Conservation (phyloP, 2,113 vertebrate genomes). For the Crotophaga sulcirostris region DNA sequence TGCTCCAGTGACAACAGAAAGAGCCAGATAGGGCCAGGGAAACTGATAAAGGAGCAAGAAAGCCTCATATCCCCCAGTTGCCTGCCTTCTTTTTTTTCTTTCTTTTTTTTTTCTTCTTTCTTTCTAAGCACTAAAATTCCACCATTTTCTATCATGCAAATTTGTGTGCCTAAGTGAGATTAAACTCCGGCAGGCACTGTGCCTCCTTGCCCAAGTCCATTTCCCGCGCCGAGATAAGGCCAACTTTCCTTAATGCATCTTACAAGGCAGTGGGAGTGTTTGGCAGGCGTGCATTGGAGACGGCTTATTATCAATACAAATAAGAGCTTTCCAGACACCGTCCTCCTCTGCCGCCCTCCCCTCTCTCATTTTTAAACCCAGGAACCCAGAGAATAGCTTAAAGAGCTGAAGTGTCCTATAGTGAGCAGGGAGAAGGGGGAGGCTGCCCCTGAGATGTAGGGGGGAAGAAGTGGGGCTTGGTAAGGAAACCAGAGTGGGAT, state of each 20-base stretch:
- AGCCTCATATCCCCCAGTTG: conserved; percentile 47
- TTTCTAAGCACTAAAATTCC: conserved; percentile 30
- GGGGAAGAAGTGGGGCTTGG: neutral
- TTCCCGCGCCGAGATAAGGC: conserved; percentile 28
- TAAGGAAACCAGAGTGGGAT: neutral
- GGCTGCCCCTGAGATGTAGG: neutral
- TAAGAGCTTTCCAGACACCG: neutral
- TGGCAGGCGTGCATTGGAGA: neutral
- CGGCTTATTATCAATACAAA: conserved; percentile 35
- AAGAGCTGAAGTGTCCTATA: neutral
- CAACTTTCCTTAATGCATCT: conserved; percentile 20
- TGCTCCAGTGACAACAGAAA: conserved; percentile 64
- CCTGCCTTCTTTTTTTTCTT: neutral
- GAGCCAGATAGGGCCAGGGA: conserved; percentile 43
- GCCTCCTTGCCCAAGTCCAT: conserved; percentile 51
- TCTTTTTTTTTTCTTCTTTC: neutral
- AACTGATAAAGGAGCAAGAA: conserved; percentile 60
- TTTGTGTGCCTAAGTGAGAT: conserved; percentile 54
- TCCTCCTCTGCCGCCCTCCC: neutral
- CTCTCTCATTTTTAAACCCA: neutral
- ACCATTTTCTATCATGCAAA: conserved; percentile 66
- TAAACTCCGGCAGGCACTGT: conserved; percentile 5
- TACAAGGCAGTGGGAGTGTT: conserved; percentile 4
- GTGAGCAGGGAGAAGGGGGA: neutral
- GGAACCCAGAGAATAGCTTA: neutral